Percentiles rank a stretch among this genome's conserved stretches.
These are phyloP conservation scores for Nomada ruficornis DNA, from an alignment of 2,888 invertebrate genomes.

Conservation along the genomic window DNA sequence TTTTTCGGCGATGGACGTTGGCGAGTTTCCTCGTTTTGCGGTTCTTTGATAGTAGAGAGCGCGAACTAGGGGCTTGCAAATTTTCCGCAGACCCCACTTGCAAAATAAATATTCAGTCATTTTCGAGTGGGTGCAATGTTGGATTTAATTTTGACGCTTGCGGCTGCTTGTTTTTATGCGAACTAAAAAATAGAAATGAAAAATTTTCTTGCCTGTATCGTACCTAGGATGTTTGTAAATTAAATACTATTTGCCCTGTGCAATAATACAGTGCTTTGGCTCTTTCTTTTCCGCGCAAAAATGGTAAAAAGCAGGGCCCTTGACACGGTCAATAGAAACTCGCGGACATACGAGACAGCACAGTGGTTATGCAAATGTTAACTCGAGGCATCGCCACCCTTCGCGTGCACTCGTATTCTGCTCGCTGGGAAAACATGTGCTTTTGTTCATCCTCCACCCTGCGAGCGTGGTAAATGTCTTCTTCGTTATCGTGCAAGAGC, in stretches of 20 bases:
- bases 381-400: constrained; percentile 1
- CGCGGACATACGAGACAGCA: constrained; percentile 24
- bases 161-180: no score
- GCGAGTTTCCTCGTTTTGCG: not conserved
- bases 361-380: constrained; percentile 53
- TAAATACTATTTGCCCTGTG: no score
- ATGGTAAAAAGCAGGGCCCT: constrained; percentile 13
- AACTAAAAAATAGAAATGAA: no score
- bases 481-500: constrained; percentile 24
- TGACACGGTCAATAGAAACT: constrained; percentile 25
- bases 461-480: constrained; percentile 43
- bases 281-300: not conserved
- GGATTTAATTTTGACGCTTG: no score
- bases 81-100: constrained; percentile 1
- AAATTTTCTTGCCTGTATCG: no score
- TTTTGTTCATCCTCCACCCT: constrained; percentile 29
- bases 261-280: no score
- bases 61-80: constrained; percentile 12
- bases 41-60: not conserved
- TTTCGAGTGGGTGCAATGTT: not conserved
- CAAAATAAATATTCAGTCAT: not conserved
- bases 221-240: no score
- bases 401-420: constrained; percentile 23
- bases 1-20: not conserved
- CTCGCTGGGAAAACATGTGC: constrained; percentile 46